Evolutionary conservation across 2,113 vertebrate genomes (phyloP).

Genomic region (Pitta sordida): DNA sequence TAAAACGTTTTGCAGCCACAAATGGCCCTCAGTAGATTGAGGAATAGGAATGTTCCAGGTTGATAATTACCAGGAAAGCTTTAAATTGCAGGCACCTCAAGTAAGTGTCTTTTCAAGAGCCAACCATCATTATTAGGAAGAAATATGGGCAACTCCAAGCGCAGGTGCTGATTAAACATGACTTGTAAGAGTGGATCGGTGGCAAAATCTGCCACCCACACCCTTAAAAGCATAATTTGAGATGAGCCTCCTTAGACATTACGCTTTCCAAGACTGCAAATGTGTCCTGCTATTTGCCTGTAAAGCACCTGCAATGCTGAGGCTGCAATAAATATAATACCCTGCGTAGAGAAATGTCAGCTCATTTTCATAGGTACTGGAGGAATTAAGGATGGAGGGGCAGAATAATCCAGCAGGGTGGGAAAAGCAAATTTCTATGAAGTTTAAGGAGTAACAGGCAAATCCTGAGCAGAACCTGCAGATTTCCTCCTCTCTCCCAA

Average conservation of each 20-base stretch:
- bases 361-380: background rate
- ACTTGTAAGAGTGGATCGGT: background rate
- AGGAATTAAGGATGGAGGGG: background rate
- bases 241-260: background rate
- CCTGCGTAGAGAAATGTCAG: background rate
- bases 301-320: background rate
- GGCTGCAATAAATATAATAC: background rate
- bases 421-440: background rate
- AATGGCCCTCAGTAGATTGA: constrained; percentile 34
- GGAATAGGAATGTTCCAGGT: constrained; percentile 36
- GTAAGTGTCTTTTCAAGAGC: background rate
- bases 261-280: background rate
- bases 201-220: background rate
- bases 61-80: constrained; percentile 49
- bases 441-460: background rate
- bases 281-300: background rate
- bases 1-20: constrained; percentile 24
- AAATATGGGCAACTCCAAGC: background rate
- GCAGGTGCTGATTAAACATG: constrained; percentile 17
- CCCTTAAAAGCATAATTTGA: background rate
- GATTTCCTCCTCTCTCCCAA: background rate
- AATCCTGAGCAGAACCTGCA: background rate
- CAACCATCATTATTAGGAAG: background rate
- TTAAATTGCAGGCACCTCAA: constrained; percentile 31
- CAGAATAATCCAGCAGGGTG: background rate